Evolutionary conservation across 2,888 invertebrate genomes (phyloP).

Genomic region (Malachius bipustulatus): DNA sequence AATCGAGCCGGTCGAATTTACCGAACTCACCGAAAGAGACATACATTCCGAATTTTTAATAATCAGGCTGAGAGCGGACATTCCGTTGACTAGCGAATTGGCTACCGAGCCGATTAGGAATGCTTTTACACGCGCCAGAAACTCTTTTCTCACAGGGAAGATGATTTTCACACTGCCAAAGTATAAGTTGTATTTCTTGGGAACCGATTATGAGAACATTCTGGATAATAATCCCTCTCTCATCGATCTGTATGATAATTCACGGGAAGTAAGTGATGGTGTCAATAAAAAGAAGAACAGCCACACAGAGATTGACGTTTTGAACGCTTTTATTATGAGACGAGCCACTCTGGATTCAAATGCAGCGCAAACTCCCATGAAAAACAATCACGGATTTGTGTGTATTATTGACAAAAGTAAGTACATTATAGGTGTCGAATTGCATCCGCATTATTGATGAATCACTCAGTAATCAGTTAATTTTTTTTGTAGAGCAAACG

Average conservation of each 20-base stretch:
- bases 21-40: constrained; percentile 49
- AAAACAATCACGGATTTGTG: constrained; percentile 39
- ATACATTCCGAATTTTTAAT: constrained; percentile 59
- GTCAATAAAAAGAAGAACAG: constrained; percentile 26
- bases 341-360: constrained; percentile 47
- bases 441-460: constrained; percentile 7
- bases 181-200: constrained; percentile 53
- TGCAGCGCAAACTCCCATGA: constrained; percentile 35
- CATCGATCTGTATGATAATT: constrained; percentile 36
- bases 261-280: constrained; percentile 24
- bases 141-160: constrained; percentile 56
- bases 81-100: constrained; percentile 53
- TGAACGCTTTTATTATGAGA: constrained; percentile 48
- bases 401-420: constrained; percentile 56
- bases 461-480: constrained; percentile 7
- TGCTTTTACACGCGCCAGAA: constrained; percentile 50
- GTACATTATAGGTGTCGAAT: constrained; percentile 19
- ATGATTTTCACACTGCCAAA: constrained; percentile 54
- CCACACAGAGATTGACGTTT: constrained; percentile 36
- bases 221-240: constrained; percentile 28
- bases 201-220: constrained; percentile 44
- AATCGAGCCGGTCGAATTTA: constrained; percentile 26
- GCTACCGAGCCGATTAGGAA: constrained; percentile 46
- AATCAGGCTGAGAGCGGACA: constrained; percentile 51
- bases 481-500: constrained; percentile 27